A percentile compares a stretch with the other conserved stretches of the same genome.
These are phyloP conservation scores for Clamator glandarius DNA, from an alignment of 2,797 vertebrate genomes.

Conservation along the genomic window DNA sequence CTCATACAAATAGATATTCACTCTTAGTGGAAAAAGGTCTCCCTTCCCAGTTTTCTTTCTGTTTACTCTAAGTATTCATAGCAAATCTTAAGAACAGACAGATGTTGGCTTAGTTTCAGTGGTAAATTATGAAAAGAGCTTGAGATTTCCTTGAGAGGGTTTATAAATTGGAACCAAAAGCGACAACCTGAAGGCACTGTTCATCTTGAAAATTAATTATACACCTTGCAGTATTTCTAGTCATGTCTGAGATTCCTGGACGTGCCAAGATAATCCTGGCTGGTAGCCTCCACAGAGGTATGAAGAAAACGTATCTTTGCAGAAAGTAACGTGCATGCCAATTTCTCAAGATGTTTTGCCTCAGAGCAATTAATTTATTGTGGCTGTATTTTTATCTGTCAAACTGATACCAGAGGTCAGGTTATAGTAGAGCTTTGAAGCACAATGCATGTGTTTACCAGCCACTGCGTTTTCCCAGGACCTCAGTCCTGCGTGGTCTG, in stretches of 20 bases:
- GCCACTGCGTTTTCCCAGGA: background rate
- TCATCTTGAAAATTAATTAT: constrained; percentile 59
- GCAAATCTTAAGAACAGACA: constrained; percentile 65
- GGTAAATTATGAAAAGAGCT: constrained; percentile 21
- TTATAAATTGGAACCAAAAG: constrained; percentile 50
- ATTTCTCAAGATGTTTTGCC: constrained; percentile 45
- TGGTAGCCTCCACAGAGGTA: background rate
- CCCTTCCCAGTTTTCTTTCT: constrained; percentile 29
- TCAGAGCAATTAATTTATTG: constrained; percentile 53
- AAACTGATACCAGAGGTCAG: constrained; percentile 33
- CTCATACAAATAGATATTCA: constrained; percentile 21
- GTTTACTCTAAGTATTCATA: constrained; percentile 47
- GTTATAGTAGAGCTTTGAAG: background rate
- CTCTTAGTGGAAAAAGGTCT: background rate
- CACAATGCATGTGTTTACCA: background rate
- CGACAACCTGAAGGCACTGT: constrained; percentile 8
- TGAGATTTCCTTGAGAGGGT: constrained; percentile 45
- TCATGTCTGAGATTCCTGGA: background rate
- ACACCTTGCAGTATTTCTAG: constrained; percentile 38
- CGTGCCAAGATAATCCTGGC: background rate
- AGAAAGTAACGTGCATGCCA: background rate
- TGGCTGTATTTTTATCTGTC: constrained; percentile 40
- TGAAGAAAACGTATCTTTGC: background rate
- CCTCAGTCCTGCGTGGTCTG: fast-evolving
- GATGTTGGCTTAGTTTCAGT: constrained; percentile 56